Evolutionary conservation across 2,113 vertebrate species (phyloP).

Genomic region (Limanda limanda): DNA sequence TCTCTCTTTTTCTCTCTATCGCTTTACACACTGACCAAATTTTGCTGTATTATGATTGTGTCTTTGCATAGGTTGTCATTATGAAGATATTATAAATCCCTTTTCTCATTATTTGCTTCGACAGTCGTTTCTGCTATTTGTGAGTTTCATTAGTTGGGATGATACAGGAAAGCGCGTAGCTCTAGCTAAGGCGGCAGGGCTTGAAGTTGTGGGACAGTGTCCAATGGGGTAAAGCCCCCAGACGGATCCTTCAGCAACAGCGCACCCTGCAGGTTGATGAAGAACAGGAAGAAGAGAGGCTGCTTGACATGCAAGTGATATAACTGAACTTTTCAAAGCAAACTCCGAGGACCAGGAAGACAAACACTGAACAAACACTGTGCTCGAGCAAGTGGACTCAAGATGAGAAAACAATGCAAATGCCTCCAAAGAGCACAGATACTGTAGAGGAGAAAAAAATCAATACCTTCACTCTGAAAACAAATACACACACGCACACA

Average conservation of each 20-base stretch:
- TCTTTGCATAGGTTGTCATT: constrained; percentile 17
- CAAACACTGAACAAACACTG: constrained; percentile 19
- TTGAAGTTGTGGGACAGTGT: constrained; percentile 34
- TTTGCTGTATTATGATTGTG: not conserved
- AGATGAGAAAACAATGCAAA: not conserved
- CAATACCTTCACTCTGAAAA: constrained; percentile 13
- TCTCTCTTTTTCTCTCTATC: constrained; percentile 7
- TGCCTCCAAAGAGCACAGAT: not conserved
- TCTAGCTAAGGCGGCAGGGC: constrained; percentile 28
- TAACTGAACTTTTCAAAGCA: constrained; percentile 16
- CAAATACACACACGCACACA: constrained; percentile 21
- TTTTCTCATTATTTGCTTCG: constrained; percentile 25
- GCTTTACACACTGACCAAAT: not conserved
- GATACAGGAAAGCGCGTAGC: not conserved
- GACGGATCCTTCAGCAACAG: constrained; percentile 71
- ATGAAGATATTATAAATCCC: constrained; percentile 12
- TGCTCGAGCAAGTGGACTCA: not conserved
- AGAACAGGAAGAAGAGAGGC: constrained; percentile 23
- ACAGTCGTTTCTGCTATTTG: constrained; percentile 3
- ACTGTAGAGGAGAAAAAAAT: constrained; percentile 23
- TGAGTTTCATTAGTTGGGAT: constrained; percentile 2
- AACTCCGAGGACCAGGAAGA: constrained; percentile 25
- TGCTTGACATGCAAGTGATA: constrained; percentile 1
- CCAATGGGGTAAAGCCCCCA: constrained; percentile 43
- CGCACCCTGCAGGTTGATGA: constrained; percentile 71